Evolutionary conservation across 2,113 vertebrate genomes (phyloP).

Genomic region (Bolborhynchus lineola): DNA sequence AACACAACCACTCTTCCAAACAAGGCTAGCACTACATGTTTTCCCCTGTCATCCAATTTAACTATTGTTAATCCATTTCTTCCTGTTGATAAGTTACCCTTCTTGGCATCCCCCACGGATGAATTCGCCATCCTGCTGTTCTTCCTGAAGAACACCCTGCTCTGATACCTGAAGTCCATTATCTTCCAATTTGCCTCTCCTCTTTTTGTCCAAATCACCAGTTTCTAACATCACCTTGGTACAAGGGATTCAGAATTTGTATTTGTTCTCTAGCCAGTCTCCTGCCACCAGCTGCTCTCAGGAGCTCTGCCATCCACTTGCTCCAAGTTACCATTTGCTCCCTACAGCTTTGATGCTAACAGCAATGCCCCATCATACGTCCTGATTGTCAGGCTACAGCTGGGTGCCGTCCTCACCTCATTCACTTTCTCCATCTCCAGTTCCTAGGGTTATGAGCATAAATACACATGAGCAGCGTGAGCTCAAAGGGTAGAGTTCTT

Average conservation of each 20-base stretch:
- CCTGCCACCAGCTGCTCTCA: neutral
- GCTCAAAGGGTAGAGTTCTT: neutral
- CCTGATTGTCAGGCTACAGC: neutral
- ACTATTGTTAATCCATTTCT: neutral
- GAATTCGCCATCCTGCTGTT: neutral
- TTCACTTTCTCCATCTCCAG: neutral
- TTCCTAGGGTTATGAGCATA: neutral
- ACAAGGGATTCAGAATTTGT: neutral
- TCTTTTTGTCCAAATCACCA: neutral
- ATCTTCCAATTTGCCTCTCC: neutral
- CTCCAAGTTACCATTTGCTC: neutral
- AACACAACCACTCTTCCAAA: neutral
- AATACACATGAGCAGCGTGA: neutral
- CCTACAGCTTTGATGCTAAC: neutral
- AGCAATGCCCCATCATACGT: rapidly evolving
- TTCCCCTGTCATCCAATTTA: neutral
- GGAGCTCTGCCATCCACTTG: neutral
- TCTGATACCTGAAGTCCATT: neutral
- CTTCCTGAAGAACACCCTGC: neutral
- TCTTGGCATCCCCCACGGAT: rapidly evolving
- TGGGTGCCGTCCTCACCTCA: neutral
- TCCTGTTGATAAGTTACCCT: neutral
- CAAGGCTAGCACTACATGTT: neutral
- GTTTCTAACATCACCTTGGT: neutral
- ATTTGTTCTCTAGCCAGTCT: neutral